Conservation (phyloP, 2,888 invertebrate species). For the Pegoplata infirma region DNA sequence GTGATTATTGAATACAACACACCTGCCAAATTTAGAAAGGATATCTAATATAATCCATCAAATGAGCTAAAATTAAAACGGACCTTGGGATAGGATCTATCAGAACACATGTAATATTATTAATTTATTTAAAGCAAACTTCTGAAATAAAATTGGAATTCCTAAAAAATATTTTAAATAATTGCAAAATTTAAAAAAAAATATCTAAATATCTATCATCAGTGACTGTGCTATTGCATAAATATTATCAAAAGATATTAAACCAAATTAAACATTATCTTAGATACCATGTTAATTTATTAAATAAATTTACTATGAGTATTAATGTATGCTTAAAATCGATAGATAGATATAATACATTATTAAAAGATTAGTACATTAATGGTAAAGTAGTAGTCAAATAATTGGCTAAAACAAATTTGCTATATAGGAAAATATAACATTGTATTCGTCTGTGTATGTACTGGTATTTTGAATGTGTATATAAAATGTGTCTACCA, state of each 20-base stretch:
- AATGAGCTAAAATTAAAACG: too few species aligned
- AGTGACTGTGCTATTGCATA: too few species aligned
- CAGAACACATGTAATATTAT: too few species aligned
- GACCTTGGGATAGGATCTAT: too few species aligned
- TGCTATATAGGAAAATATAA: not conserved
- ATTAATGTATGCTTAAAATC: constrained; percentile 34
- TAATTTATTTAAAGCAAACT: too few species aligned
- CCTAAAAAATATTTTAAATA: too few species aligned
- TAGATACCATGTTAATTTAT: not conserved
- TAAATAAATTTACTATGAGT: not conserved
- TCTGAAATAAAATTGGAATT: too few species aligned
- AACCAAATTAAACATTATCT: not conserved
- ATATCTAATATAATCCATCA: too few species aligned
- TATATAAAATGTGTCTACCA: not conserved
- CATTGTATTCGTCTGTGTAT: not conserved
- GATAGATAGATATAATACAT: constrained; percentile 58
- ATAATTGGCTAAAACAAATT: constrained; percentile 59
- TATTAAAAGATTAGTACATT: constrained; percentile 57
- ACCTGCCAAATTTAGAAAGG: too few species aligned
- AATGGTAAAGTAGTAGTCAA: constrained; percentile 52
- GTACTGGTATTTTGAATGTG: not conserved
- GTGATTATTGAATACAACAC: too few species aligned
- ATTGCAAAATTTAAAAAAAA: too few species aligned
- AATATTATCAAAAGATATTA: not conserved
- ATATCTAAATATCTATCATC: too few species aligned